Conservation (phyloP, 1,140 invertebrate genomes). For the Augochlora pura region DNA sequence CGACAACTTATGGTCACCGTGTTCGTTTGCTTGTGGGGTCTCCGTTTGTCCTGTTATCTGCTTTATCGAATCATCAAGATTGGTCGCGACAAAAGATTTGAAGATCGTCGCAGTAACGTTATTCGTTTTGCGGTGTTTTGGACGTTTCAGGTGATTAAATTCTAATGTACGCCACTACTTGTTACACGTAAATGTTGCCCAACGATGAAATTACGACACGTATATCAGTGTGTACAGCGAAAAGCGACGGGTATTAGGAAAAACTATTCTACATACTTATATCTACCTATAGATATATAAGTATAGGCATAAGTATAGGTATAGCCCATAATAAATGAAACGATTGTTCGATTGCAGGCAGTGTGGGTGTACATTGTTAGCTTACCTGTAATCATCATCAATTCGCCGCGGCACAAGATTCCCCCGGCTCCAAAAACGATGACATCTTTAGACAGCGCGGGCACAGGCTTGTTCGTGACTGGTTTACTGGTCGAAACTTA, state of each 20-base stretch:
- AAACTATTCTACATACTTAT: not conserved
- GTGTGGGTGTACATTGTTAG: slow-evolving; percentile 96
- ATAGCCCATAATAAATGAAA: not conserved
- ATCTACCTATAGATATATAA: too few species aligned
- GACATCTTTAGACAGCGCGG: slow-evolving; percentile 91
- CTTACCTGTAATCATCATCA: slow-evolving; percentile 94
- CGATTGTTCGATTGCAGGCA: slow-evolving; percentile 82
- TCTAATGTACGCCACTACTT: not conserved
- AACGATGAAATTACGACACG: not conserved
- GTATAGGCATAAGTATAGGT: too few species aligned
- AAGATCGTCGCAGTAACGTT: slow-evolving; percentile 92
- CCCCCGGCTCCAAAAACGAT: slow-evolving; percentile 89
- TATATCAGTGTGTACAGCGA: too few species aligned
- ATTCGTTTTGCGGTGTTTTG: slow-evolving; percentile 94
- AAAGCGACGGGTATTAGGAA: too few species aligned
- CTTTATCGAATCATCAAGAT: slow-evolving; percentile 94
- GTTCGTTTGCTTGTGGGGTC: slow-evolving; percentile 92
- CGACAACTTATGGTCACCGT: slow-evolving; percentile 93
- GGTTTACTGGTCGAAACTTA: slow-evolving; percentile 93
- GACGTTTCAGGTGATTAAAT: slow-evolving; percentile 88
- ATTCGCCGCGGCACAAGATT: slow-evolving; percentile 90
- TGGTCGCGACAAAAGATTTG: slow-evolving; percentile 93
- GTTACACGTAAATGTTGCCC: not conserved
- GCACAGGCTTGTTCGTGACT: slow-evolving; percentile 90
- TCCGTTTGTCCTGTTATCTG: slow-evolving; percentile 90